Evolutionary conservation across 1,140 invertebrate species (phyloP).

Genomic region (Ostrea edulis): DNA sequence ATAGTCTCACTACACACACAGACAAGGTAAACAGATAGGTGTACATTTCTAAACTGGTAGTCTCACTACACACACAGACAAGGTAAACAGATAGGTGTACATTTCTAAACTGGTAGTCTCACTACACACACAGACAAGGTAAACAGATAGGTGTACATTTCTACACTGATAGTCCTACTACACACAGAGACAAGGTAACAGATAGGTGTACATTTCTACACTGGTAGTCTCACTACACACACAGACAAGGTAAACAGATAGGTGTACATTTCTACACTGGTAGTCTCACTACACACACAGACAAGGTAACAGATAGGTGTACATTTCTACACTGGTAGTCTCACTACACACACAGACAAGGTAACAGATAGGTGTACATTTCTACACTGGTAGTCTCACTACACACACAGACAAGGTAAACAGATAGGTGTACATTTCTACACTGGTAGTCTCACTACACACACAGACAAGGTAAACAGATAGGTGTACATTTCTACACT

Average conservation of each 20-base stretch:
- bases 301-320: slow-evolving; percentile 65
- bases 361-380: slow-evolving; percentile 54
- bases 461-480: slow-evolving; percentile 80
- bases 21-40: slow-evolving; percentile 68
- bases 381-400: no score
- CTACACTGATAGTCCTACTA: no score
- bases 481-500: not conserved
- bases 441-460: no score
- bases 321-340: no score
- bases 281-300: slow-evolving; percentile 78
- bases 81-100: slow-evolving; percentile 60
- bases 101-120: no score
- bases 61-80: slow-evolving; percentile 79
- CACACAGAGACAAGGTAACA: slow-evolving; percentile 82
- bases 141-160: not conserved
- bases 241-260: slow-evolving; percentile 80
- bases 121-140: slow-evolving; percentile 80
- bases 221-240: no score
- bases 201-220: not conserved
- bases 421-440: not conserved
- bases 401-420: slow-evolving; percentile 80
- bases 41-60: no score
- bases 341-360: slow-evolving; percentile 79
- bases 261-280: no score
- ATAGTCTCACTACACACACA: slow-evolving; percentile 78